Base-by-base conservation (phyloP, 2,888 invertebrate species). In the Lathronympha strigana region DNA sequence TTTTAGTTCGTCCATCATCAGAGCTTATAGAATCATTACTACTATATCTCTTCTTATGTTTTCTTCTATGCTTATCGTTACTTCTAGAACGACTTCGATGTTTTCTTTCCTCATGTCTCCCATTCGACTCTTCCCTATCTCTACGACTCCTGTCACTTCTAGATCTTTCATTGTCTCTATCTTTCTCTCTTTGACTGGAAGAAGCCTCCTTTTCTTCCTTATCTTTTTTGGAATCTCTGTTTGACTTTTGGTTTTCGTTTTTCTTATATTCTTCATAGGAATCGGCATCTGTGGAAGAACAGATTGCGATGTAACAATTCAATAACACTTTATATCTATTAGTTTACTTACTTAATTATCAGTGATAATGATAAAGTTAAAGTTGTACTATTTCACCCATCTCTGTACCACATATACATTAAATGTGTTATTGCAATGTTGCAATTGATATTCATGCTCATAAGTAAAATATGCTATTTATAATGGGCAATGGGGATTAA, bases 261-360 rank as follows among this genome's bases (percentile, higher is more conserved):
- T 82, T 93, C 74, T 94, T 95, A 76, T 95, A 96, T 73, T 95
- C 94, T 72, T 96, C 95, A 79, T 94, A 96, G 71, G 95, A 94
- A 33, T 93, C 94, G 2, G 94, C 92, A 88, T 96, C 96, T 96
- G 79, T 19, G 72, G 82, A 74, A 43, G 63, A 72, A 62, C 60
- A 21, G 4, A 31, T 9, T 9, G 9, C 8, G 9, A 9, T 31
- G 5, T 6, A 31, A 31, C 6, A 6, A 31, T 31, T 31, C n/a
- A n/a, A n/a, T n/a, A n/a, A n/a, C n/a, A n/a, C n/a, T n/a, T n/a
- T n/a, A n/a, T n/a, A n/a, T n/a, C n/a, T n/a, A n/a, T n/a, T n/a
- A n/a, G n/a, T n/a, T n/a, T n/a, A n/a, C n/a, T n/a, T n/a, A n/a
- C n/a, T n/a, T n/a, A n/a, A n/a, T n/a, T n/a, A n/a, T n/a, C n/a